Evolutionary conservation across 2,888 invertebrate species (phyloP), one percentile per base, ranked within the genome.

Genomic region (Odontocolon sp.): DNA sequence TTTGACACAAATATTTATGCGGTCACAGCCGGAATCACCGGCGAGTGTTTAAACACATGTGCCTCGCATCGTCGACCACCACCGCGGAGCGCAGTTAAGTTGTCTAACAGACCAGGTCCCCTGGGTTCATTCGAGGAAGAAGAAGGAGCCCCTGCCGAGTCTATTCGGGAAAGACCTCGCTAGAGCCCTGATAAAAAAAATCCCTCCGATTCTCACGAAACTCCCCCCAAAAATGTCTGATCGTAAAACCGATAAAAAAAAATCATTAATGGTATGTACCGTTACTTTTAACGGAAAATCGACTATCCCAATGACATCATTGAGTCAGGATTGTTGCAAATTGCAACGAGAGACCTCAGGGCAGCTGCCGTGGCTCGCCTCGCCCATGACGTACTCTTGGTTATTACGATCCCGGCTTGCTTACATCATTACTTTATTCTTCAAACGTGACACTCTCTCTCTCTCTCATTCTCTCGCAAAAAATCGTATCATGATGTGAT

Each of bases 1-100:
- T 80, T 79, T 68, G 78, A 69, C 76, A 81, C 78, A 83, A 83
- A 80, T 84, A 84, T 82, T 80, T 82, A 80, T 81, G 79, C 71
- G 77, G 70, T 52, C 75, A 82, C 56, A 71, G 71, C 54, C 70
- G 77, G 67, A 74, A 79, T 79, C 63, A 52, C 72, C 33, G 68
- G 33, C 56, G 64, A 77, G 79, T 80, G 73, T 81, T 80, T 78
- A 47, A 76, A 80, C 81, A 80, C 79, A 71, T 80, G 80, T 71
- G 72, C 64, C 70, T 54, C 36, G 28, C 47, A 31, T 33, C 70
- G 59, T 64, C 42, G 38, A 33, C 26, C 38, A 40, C 28, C 42
- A 56, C 50, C 31, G 52, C 50, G 52, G 56, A 56, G 56, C 71
- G 73, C 50, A 47, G 74, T 77, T 77, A 61, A 79, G 61, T 57